Base-by-base conservation (phyloP, 2,888 invertebrate genomes). In the Tryphoninae sp. region DNA sequence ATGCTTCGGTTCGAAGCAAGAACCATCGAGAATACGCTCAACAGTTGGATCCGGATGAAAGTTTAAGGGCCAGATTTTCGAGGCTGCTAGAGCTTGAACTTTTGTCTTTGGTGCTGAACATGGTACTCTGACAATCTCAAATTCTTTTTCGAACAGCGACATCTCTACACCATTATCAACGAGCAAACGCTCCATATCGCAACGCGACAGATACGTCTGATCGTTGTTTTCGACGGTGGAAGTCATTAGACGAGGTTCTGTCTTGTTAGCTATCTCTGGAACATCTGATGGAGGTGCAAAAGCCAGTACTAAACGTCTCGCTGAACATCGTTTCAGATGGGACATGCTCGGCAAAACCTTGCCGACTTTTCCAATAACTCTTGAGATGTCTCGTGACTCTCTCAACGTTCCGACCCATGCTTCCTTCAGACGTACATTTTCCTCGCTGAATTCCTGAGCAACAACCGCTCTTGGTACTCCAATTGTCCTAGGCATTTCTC, bases 11-110 rank as follows among this genome's bases (percentile, higher is more conserved):
- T 89, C 90, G 87, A 97, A 97, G 80, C 95, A 93, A 0, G 88
- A 85, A 16, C 95, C 95, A 11, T 94, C 93, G 1, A 94, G 90
- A 11, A 97, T 88, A 64, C 93, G 94, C 89, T 97, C 97, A n/a
- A 95, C 88, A 82, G 95, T 94, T 81, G 94, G 94, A 88, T 97
- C 95, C 0, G 96, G 95, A 92, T 97, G 97, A 89, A 97, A 98
- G 89, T 96, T 97, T 73, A 96, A 94, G 0, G 97, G 96, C 98
- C 98, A 98, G 59, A 94, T 90, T 72, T 93, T 92, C 13, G 93
- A 93, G 4, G 94, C 94, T 84, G 92, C 92, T 0, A 93, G 92
- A 87, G 95, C 95, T 88, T 98, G 97, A 59, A 91, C 92, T 71
- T 94, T 94, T 0, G 96, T 93, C 88, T 93, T 94, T 0, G 97